These are phyloP conservation scores for Myotis lucifugus DNA, from an alignment of 2,113 vertebrate genomes.

Conservation along the genomic window DNA sequence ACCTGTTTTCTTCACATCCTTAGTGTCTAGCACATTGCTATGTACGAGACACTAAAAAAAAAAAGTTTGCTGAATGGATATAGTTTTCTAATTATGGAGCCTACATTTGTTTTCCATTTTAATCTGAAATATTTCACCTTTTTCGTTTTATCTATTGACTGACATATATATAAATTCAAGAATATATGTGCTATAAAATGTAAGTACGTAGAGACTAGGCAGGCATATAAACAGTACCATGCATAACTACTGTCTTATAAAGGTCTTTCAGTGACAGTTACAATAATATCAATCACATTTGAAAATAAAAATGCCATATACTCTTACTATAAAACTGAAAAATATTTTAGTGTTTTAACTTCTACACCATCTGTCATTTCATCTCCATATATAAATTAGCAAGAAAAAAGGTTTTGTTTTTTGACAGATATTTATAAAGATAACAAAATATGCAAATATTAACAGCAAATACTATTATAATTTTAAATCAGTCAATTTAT, in stretches of 20 bases:
- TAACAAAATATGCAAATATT: constrained; percentile 40
- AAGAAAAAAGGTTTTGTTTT: not conserved
- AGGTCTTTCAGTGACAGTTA: constrained; percentile 1
- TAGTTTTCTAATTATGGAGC: not conserved
- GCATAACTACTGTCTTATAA: not conserved
- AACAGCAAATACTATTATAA: constrained; percentile 37
- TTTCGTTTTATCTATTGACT: not conserved
- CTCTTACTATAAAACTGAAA: not conserved
- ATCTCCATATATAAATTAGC: not conserved
- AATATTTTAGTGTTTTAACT: not conserved
- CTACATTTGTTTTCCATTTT: constrained; percentile 1
- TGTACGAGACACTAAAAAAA: not conserved
- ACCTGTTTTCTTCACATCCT: not conserved
- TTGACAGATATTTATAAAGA: constrained; percentile 8
- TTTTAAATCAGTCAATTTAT: not conserved
- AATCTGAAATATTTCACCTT: not conserved
- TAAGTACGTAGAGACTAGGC: not conserved
- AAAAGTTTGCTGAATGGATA: not conserved
- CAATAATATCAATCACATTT: not conserved
- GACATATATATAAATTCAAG: not conserved
- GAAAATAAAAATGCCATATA: constrained; percentile 52
- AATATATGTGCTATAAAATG: not conserved
- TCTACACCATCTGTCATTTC: not conserved
- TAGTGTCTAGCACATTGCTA: not conserved
- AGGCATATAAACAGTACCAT: not conserved